These are phyloP conservation scores for Puffinus mauretanicus DNA, from an alignment of 2,113 vertebrate genomes.

Conservation along the genomic window DNA sequence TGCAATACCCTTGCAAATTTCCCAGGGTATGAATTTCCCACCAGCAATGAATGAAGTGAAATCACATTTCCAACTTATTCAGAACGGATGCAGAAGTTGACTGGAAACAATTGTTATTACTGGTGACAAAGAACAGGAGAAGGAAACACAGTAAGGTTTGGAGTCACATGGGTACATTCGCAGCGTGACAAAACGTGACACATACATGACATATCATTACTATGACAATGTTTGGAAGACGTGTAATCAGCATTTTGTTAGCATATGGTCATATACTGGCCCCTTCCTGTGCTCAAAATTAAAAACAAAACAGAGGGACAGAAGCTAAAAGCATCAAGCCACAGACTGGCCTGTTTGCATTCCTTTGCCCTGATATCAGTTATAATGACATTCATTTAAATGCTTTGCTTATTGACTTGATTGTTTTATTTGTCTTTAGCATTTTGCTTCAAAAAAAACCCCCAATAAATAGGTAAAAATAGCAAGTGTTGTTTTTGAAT, in stretches of 20 bases:
- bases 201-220: not conserved
- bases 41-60: not conserved
- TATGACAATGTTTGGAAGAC: not conserved
- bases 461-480: not conserved
- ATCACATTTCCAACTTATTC: not conserved
- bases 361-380: conserved; percentile 28
- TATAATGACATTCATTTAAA: not conserved
- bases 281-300: conserved; percentile 19
- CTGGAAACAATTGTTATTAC: not conserved
- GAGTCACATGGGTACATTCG: not conserved
- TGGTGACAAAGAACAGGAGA: not conserved
- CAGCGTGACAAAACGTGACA: not conserved
- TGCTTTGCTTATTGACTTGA: not conserved
- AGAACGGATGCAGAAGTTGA: not conserved
- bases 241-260: not conserved
- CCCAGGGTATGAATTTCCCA: not conserved
- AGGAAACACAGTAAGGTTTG: not conserved
- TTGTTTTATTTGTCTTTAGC: not conserved
- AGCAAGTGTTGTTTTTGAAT: not conserved
- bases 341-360: conserved; percentile 7
- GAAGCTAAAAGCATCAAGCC: not conserved
- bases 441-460: not conserved
- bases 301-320: not conserved
- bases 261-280: not conserved
- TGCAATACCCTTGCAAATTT: not conserved